Conservation (phyloP, 2,113 vertebrate species). For the Pseudonaja textilis region DNA sequence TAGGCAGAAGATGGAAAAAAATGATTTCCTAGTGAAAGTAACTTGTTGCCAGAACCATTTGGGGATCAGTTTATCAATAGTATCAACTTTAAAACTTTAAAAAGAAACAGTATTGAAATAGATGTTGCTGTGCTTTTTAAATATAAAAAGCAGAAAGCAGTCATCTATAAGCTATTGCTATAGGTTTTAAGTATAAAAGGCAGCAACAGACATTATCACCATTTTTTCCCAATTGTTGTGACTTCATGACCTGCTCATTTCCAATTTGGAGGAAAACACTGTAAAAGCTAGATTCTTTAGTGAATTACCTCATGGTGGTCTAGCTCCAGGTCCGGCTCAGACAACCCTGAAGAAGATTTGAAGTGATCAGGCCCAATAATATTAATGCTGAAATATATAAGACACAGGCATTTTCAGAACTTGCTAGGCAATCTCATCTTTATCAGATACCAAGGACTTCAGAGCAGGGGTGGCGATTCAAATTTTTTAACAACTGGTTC, state of each 20-base stretch:
- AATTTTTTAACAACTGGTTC: too few species aligned
- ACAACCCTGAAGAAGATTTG: background rate
- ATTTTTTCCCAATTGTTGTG: background rate
- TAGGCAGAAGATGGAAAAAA: background rate
- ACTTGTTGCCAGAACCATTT: background rate
- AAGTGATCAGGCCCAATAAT: background rate
- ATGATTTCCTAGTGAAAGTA: background rate
- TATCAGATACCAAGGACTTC: background rate
- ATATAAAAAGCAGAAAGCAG: background rate
- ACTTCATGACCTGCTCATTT: background rate
- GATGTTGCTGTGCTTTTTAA: background rate
- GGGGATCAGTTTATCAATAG: background rate
- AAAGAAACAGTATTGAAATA: background rate
- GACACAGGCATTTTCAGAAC: background rate
- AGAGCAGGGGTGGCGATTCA: too few species aligned
- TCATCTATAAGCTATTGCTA: background rate
- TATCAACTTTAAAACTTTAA: background rate
- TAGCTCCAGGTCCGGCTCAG: background rate
- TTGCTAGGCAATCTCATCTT: background rate
- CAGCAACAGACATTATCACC: background rate
- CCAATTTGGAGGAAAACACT: background rate
- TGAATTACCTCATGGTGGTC: conserved; percentile 2
- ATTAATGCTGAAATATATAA: conserved; percentile 7
- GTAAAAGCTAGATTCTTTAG: background rate
- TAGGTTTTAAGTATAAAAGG: background rate